Conservation (phyloP, 2,888 invertebrate genomes). For the Rotaria magnacalcarata region DNA sequence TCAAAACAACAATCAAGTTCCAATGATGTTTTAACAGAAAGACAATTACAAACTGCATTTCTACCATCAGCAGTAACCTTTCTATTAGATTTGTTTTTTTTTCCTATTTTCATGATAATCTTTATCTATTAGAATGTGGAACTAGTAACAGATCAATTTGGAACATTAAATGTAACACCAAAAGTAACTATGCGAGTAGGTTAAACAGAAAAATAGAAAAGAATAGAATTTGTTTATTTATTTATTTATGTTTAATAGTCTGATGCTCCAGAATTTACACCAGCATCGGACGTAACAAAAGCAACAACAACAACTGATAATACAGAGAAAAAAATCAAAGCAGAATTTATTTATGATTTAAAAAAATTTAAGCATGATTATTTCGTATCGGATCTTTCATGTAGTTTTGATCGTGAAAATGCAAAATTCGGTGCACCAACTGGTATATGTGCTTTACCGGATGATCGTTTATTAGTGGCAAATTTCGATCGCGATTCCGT, state of each 20-base stretch:
- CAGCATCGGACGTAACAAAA: neutral
- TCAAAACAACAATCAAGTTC: neutral
- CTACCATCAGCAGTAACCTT: neutral
- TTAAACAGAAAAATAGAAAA: neutral
- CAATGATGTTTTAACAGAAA: neutral
- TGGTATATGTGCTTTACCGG: neutral
- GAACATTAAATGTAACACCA: neutral
- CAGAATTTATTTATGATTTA: constrained; percentile 21
- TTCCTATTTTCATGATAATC: neutral
- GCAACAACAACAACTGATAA: neutral
- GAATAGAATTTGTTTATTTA: neutral
- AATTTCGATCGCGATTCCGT: constrained; percentile 27
- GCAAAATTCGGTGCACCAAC: constrained; percentile 31
- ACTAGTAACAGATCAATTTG: neutral
- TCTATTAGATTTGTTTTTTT: neutral
- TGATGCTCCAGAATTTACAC: constrained; percentile 8
- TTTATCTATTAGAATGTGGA: neutral
- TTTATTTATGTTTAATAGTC: neutral
- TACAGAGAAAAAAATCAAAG: neutral
- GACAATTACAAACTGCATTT: constrained; percentile 11
- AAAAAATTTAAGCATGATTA: constrained; percentile 10
- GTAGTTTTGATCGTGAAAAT: constrained; percentile 12
- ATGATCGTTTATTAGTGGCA: constrained; percentile 30
- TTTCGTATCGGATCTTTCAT: neutral
- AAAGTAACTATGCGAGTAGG: constrained; percentile 12